These are phyloP conservation scores for Yponomeuta cagnagella DNA, from an alignment of 2,888 invertebrate genomes.

Conservation along the genomic window DNA sequence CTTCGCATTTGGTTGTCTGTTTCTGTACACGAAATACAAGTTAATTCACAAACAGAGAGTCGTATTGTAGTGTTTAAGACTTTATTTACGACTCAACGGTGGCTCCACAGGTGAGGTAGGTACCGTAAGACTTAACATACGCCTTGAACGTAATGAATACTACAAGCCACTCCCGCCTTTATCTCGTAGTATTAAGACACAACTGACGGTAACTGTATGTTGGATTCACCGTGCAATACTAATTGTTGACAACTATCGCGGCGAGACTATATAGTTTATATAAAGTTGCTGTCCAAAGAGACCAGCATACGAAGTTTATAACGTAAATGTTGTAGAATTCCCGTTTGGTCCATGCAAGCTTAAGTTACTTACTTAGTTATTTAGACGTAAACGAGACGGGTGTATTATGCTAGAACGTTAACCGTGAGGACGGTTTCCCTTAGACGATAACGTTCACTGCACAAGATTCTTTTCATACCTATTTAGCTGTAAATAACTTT, in stretches of 20 bases:
- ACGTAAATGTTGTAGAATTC: neutral
- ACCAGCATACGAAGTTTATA: neutral
- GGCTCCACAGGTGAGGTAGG: neutral
- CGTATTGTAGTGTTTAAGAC: neutral
- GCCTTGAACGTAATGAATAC: neutral
- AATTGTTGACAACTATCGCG: slow-evolving; percentile 11
- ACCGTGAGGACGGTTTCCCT: too few relatives aligned
- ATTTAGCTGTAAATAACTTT: too few relatives aligned
- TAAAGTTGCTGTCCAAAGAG: neutral
- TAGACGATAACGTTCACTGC: too few relatives aligned
- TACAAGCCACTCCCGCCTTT: neutral
- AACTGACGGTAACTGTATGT: neutral
- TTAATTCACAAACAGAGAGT: neutral
- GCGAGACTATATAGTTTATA: slow-evolving; percentile 9
- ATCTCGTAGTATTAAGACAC: neutral
- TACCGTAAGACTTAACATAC: neutral
- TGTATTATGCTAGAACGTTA: too few relatives aligned
- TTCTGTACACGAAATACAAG: neutral
- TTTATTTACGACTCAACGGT: neutral
- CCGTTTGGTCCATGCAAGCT: neutral
- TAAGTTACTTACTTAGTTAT: too few relatives aligned
- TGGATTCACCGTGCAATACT: neutral
- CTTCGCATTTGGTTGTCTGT: neutral
- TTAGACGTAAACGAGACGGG: too few relatives aligned
- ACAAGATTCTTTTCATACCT: too few relatives aligned